Conservation (phyloP, 2,113 vertebrate species). For the Clarias batrachus region DNA sequence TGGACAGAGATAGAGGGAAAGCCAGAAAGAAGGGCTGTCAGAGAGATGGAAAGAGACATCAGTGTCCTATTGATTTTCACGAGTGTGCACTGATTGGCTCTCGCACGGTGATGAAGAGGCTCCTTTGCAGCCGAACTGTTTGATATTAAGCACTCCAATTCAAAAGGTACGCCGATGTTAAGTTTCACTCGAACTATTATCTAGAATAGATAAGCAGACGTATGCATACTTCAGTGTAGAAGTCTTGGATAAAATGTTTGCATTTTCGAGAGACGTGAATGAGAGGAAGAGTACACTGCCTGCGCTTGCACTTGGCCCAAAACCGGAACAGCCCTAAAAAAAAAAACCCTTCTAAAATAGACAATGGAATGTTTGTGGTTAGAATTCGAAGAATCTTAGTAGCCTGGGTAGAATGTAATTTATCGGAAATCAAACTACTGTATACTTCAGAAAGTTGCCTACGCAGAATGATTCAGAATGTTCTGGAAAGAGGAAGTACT, state of each 20-base stretch:
- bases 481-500: neutral
- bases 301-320: neutral
- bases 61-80: slow-evolving; percentile 51
- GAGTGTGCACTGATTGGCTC: slow-evolving; percentile 45
- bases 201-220: neutral
- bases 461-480: neutral
- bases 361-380: neutral
- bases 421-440: neutral
- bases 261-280: neutral
- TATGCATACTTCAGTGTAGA: neutral
- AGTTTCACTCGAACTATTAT: neutral
- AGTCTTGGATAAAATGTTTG: neutral
- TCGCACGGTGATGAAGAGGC: slow-evolving; percentile 38
- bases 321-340: neutral
- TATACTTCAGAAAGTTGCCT: neutral
- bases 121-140: slow-evolving; percentile 25
- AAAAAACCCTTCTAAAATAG: neutral
- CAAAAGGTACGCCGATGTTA: neutral
- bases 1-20: slow-evolving; percentile 19
- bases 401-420: neutral
- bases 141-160: slow-evolving; percentile 30
- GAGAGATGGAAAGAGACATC: slow-evolving; percentile 49
- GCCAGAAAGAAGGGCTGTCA: slow-evolving; percentile 23
- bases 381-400: neutral
- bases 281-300: neutral